These are phyloP conservation scores for Aspidiotus rigidus DNA, from an alignment of 2,888 invertebrate genomes.

Conservation along the genomic window DNA sequence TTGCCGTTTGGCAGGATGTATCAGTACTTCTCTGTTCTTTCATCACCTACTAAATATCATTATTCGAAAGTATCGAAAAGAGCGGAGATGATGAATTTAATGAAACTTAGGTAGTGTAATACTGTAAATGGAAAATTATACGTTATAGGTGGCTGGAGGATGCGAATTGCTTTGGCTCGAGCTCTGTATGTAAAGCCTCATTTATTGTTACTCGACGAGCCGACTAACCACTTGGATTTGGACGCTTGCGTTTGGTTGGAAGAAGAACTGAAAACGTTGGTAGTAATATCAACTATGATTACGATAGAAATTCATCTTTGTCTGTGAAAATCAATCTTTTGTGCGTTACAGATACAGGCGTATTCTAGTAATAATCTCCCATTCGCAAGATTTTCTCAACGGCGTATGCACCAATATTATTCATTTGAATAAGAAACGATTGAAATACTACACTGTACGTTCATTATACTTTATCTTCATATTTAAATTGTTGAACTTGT, in stretches of 20 bases:
- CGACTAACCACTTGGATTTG: slow-evolving; percentile 97
- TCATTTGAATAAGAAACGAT: slow-evolving; percentile 83
- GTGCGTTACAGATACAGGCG: slow-evolving; percentile 66
- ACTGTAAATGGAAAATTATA: no score
- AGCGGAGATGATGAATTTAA: no score
- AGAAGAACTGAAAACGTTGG: slow-evolving; percentile 83
- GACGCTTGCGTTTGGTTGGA: slow-evolving; percentile 99
- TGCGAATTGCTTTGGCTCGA: slow-evolving; percentile 94
- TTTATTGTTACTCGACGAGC: slow-evolving; percentile 92
- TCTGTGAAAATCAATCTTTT: slow-evolving; percentile 10
- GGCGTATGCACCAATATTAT: slow-evolving; percentile 95
- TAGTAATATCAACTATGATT: slow-evolving; percentile 25
- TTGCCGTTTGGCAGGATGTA: no score
- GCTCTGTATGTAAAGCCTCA: slow-evolving; percentile 96
- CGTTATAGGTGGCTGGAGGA: slow-evolving; percentile 83
- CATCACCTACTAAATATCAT: no score
- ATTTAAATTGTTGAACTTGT: not conserved
- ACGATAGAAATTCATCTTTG: not conserved
- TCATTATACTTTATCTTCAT: not conserved
- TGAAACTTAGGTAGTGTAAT: no score
- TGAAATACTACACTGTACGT: slow-evolving; percentile 84
- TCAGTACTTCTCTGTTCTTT: no score
- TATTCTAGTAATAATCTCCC: slow-evolving; percentile 93
- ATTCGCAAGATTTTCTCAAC: slow-evolving; percentile 98
- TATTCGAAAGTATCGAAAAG: no score